Evolutionary conservation across 2,113 vertebrate genomes (phyloP), one percentile per base, ranked within the genome.

Genomic region (Pan paniscus): DNA sequence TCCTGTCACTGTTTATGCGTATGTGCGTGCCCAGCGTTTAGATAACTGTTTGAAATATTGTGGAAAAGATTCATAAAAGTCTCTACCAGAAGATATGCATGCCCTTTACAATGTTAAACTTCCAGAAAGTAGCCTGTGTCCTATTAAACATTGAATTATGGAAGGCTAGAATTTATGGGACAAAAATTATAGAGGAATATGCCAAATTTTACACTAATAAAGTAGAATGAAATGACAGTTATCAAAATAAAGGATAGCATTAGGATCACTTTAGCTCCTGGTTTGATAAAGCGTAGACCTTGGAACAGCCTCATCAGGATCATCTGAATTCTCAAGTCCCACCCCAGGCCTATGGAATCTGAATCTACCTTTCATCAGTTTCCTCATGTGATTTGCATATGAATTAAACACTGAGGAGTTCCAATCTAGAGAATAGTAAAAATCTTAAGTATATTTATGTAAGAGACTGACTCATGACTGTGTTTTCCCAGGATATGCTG

Each of bases 1-100:
- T 43, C 13, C 22, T 38, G 18, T 57, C 30, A 13, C 7, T 35
- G 6, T 25, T 6, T 18, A 12, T 32, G 30, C 57, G 9, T 72
- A 1, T 6, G 16, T 13, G 13, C 0, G 0, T 79, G 17, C 16
- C 10, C 3, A 52, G 0, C 46, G 22, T 72, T 85, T 73, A 64
- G n/a, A 85, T 81, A 55, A 78, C 1, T 59, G 8, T 30, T 61
- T 64, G 23, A 38, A 68, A 83, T 75, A 14, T 32, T 64, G 27
- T 64, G 61, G 61, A 64, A 68, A 68, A 32, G 30, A 55, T 59
- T 52, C 22, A 70, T 16, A 22, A 84, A 95, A 70, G 79, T 0
- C 2, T 92, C 20, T 30, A 1, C 23, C 32, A 57, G 32, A 90
- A 86, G 6, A 13, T 46, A 2, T 59, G 2, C 1, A 2, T 46